Evolutionary conservation across 2,888 invertebrate species (phyloP).

Genomic region (Physocephala rufipes): DNA sequence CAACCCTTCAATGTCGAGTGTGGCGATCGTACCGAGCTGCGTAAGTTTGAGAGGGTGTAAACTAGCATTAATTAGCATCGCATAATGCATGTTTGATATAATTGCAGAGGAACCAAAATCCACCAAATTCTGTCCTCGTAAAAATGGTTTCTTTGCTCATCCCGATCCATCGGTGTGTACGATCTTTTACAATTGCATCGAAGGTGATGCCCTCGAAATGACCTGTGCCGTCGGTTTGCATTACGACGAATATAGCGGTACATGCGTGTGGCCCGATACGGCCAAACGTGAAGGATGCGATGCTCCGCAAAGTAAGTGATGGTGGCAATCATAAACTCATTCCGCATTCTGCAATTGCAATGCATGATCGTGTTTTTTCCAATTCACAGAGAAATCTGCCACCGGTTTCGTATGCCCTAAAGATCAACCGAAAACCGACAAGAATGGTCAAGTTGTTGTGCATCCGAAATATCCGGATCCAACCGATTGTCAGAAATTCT

Average conservation of each 20-base stretch:
- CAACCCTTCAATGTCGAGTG: conserved; percentile 93
- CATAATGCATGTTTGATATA: not conserved
- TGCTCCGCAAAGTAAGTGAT: conserved; percentile 68
- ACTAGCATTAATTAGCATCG: not conserved
- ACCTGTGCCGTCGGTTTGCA: conserved; percentile 88
- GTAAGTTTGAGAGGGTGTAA: conserved; percentile 71
- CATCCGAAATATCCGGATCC: conserved; percentile 89
- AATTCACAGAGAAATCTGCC: conserved; percentile 74
- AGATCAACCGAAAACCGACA: conserved; percentile 71
- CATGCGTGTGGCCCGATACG: conserved; percentile 88
- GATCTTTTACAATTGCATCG: conserved; percentile 88
- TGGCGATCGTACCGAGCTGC: conserved; percentile 85
- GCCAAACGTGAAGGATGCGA: conserved; percentile 80
- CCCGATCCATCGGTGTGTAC: conserved; percentile 84
- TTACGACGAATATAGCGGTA: conserved; percentile 89
- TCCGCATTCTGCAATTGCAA: too few species aligned
- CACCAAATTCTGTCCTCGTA: conserved; percentile 78
- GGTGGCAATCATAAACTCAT: too few species aligned
- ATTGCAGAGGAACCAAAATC: conserved; percentile 77
- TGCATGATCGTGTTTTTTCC: not conserved
- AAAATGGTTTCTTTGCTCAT: conserved; percentile 91
- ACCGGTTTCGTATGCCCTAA: conserved; percentile 89
- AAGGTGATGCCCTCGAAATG: conserved; percentile 81
- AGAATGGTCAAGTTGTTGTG: conserved; percentile 76
- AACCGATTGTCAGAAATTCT: conserved; percentile 90